Conservation (phyloP, 2,888 invertebrate species). For the Cheilosia pagana region DNA sequence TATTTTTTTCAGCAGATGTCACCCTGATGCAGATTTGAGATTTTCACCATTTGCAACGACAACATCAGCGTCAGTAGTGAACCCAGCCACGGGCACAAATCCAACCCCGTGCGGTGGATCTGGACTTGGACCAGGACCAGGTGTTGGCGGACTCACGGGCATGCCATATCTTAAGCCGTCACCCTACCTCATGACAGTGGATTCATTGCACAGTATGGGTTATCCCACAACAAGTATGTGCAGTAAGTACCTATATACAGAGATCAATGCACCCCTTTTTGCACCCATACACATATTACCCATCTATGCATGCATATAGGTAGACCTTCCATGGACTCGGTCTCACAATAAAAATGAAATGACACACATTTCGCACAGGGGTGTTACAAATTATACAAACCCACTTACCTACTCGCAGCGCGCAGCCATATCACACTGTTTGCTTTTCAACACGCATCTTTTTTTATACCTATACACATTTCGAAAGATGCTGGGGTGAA, state of each 20-base stretch:
- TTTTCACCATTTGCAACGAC: constrained; percentile 85
- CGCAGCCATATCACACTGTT: constrained; percentile 9
- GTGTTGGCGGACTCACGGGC: constrained; percentile 84
- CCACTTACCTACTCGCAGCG: not conserved
- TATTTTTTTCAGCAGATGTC: constrained; percentile 83
- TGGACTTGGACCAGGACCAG: constrained; percentile 80
- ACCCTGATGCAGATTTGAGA: constrained; percentile 85
- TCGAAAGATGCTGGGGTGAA: constrained; percentile 38
- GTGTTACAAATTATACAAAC: constrained; percentile 37
- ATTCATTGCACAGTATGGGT: constrained; percentile 88
- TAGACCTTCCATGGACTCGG: no score
- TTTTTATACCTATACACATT: no score
- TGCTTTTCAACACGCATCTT: constrained; percentile 50
- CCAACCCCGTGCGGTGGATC: constrained; percentile 77
- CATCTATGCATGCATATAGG: not conserved
- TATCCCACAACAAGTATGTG: constrained; percentile 85
- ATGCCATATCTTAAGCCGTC: constrained; percentile 86
- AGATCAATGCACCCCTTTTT: constrained; percentile 57
- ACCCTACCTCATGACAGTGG: constrained; percentile 87
- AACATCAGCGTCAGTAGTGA: constrained; percentile 70
- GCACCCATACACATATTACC: constrained; percentile 2
- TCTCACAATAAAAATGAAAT: constrained; percentile 38
- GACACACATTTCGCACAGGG: constrained; percentile 62
- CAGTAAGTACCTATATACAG: constrained; percentile 66
- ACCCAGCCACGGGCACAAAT: constrained; percentile 74